phyloP scores from a whole-genome alignment of 2,888 invertebrate genomes.

The Campaea margaritaria region DNA sequence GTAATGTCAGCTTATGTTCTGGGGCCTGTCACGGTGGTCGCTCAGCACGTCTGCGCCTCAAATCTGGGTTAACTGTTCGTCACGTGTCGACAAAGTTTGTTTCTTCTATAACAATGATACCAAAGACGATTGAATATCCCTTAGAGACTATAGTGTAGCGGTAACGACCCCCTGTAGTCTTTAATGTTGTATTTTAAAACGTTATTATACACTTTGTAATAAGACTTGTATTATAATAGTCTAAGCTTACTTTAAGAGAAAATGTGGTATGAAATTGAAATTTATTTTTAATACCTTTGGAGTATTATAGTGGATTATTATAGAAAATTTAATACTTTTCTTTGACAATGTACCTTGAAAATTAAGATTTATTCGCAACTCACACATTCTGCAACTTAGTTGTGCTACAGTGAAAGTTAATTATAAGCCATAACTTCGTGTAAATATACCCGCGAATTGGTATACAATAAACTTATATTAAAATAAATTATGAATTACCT shows the following conservation, averaged over 20 bases:
- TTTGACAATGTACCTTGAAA: conserved; percentile 43
- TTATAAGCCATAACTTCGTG: conserved; percentile 73
- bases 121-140: conserved; percentile 85
- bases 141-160: conserved; percentile 69
- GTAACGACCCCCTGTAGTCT: conserved; percentile 57
- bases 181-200: conserved; percentile 73
- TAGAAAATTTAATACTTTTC: conserved; percentile 34
- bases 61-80: conserved; percentile 50
- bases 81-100: conserved; percentile 63
- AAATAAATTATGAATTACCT: conserved; percentile 78
- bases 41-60: conserved; percentile 31
- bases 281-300: conserved; percentile 79
- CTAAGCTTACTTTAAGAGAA: conserved; percentile 63
- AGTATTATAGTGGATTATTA: conserved; percentile 67
- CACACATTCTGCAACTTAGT: conserved; percentile 66
- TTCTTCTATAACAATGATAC: conserved; percentile 81
- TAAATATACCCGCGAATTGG: conserved; percentile 67
- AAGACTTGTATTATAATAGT: conserved; percentile 81
- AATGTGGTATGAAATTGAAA: conserved; percentile 68
- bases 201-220: conserved; percentile 78
- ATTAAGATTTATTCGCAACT: conserved; percentile 50
- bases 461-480: conserved; percentile 77
- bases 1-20: not conserved
- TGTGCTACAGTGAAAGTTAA: conserved; percentile 68
- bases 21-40: conserved; percentile 1